Conservation (phyloP, 2,113 vertebrate genomes). For the Campylomormyrus numenius region DNA sequence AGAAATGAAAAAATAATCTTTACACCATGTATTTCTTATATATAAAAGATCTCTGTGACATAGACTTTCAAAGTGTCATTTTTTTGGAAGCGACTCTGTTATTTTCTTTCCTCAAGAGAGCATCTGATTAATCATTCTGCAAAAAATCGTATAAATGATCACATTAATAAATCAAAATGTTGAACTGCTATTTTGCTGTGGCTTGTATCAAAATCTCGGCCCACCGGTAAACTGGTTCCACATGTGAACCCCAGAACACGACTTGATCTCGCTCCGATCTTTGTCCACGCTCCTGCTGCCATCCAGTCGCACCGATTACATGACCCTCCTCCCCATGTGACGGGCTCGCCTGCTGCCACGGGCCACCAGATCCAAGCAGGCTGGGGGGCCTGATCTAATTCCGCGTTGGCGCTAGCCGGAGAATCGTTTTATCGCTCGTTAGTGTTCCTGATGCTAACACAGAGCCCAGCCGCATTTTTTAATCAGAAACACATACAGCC, state of each 20-base stretch:
- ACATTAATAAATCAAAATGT: not conserved
- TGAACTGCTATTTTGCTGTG: not conserved
- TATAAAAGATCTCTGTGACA: not conserved
- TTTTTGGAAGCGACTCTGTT: not conserved
- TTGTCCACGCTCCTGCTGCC: not conserved
- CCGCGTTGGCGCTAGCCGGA: not conserved
- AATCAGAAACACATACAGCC: conserved; percentile 25
- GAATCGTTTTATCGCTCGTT: conserved; percentile 22
- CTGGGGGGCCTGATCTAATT: not conserved
- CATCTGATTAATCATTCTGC: not conserved
- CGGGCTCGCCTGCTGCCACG: not conserved
- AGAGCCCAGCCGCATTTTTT: not conserved
- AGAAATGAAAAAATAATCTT: not conserved
- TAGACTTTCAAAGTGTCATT: not conserved
- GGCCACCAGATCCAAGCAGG: not conserved
- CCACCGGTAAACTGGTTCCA: not conserved
- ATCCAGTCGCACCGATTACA: not conserved
- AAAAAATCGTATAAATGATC: not conserved
- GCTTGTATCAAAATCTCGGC: conserved; percentile 9
- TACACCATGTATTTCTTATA: not conserved
- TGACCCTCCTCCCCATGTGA: not conserved
- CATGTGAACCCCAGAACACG: not conserved
- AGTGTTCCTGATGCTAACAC: conserved; percentile 10
- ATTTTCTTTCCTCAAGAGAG: not conserved
- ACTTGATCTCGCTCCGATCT: not conserved